Evolutionary conservation across 2,113 vertebrate genomes (phyloP).

Genomic region (Dromiciops gliroides): DNA sequence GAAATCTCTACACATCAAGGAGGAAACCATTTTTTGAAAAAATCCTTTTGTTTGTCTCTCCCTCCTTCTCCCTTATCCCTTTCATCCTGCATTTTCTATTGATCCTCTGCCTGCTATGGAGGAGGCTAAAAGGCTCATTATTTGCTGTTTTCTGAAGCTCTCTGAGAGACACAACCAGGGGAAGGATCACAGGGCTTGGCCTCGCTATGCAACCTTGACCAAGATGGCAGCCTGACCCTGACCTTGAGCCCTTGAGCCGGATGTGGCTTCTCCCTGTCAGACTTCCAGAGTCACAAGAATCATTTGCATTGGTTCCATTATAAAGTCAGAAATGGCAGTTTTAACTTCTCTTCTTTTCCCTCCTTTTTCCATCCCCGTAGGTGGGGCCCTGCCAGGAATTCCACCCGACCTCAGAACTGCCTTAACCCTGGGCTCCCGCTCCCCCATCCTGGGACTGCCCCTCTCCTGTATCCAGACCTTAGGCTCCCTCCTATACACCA

Average conservation of each 20-base stretch:
- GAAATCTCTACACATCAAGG: neutral
- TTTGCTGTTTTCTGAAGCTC: neutral
- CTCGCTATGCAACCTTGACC: neutral
- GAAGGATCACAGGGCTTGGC: neutral
- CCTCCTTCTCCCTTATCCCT: neutral
- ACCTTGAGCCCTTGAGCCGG: neutral
- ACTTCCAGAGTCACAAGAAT: neutral
- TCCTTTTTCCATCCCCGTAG: neutral
- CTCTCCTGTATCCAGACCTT: neutral
- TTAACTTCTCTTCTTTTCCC: neutral
- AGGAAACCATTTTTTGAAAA: neutral
- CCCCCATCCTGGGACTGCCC: neutral
- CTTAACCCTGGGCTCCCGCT: neutral
- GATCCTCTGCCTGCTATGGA: neutral
- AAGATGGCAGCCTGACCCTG: neutral
- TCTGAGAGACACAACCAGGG: neutral
- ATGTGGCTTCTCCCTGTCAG: neutral
- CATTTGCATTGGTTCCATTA: neutral
- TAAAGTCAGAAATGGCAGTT: neutral
- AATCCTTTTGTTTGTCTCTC: neutral
- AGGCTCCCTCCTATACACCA: neutral
- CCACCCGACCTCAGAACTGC: neutral
- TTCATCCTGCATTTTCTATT: neutral
- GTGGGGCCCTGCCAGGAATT: neutral
- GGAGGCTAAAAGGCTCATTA: neutral